These are phyloP conservation scores for Ascaphus truei DNA, from an alignment of 2,113 vertebrate species.

Conservation along the genomic window DNA sequence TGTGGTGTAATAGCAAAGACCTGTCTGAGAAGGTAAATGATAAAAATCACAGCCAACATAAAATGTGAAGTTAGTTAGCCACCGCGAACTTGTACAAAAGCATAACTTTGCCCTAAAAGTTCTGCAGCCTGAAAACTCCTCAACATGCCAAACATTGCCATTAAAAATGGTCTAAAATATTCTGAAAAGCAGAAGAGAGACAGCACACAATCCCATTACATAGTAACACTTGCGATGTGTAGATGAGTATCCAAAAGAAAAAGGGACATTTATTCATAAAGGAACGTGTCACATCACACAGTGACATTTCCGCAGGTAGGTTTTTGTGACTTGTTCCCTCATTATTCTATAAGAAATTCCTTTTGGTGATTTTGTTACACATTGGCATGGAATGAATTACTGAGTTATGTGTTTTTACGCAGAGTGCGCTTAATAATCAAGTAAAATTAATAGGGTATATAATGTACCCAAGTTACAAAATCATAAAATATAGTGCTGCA, in stretches of 20 bases:
- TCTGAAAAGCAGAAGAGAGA: too few relatives aligned
- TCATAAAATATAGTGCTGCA: background rate
- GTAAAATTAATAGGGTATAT: background rate
- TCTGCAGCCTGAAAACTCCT: too few relatives aligned
- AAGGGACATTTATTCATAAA: too few relatives aligned
- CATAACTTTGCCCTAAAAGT: too few relatives aligned
- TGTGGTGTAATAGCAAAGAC: background rate
- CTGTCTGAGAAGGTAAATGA: background rate
- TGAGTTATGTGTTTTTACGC: background rate
- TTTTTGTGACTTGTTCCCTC: too few relatives aligned
- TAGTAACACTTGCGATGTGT: too few relatives aligned
- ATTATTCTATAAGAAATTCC: too few relatives aligned
- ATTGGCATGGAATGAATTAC: background rate
- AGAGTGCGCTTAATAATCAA: background rate
- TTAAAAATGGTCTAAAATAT: background rate
- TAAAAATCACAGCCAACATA: background rate
- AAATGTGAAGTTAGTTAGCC: background rate
- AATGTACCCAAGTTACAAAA: background rate
- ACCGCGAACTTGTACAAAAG: too few relatives aligned
- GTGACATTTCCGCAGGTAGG: too few relatives aligned
- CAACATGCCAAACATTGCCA: background rate
- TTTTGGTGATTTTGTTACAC: background rate
- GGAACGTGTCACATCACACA: too few relatives aligned
- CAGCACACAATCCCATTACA: too few relatives aligned
- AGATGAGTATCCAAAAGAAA: too few relatives aligned